Evolutionary conservation across 2,888 invertebrate genomes (phyloP).

Genomic region (Noctua janthe): DNA sequence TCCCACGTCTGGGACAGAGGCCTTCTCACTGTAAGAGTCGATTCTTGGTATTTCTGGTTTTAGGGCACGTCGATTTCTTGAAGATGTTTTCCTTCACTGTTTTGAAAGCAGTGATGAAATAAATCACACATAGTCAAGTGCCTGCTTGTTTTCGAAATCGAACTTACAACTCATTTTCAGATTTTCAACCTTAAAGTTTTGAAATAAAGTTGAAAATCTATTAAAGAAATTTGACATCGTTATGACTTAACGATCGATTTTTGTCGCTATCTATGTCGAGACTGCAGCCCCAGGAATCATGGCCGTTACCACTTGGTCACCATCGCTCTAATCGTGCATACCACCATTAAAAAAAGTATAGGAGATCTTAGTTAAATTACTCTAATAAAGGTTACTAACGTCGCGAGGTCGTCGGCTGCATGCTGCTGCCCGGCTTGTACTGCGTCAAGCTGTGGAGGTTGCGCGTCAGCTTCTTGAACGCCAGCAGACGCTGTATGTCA

Average conservation of each 20-base stretch:
- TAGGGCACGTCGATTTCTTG: not conserved
- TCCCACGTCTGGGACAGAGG: not conserved
- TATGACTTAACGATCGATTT: too few relatives aligned
- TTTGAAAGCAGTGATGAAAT: not conserved
- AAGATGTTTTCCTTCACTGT: not conserved
- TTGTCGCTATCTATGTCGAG: too few relatives aligned
- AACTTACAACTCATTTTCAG: not conserved
- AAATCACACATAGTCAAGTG: not conserved
- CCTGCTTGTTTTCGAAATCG: not conserved
- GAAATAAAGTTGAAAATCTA: too few relatives aligned
- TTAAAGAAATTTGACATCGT: too few relatives aligned
- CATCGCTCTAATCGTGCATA: not conserved
- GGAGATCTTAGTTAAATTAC: not conserved
- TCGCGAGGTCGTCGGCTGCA: constrained; percentile 47
- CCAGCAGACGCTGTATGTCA: constrained; percentile 73
- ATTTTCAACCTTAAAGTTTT: too few relatives aligned
- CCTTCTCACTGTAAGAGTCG: not conserved
- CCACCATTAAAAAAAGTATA: not conserved
- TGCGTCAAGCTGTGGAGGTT: constrained; percentile 58
- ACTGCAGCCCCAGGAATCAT: too few relatives aligned
- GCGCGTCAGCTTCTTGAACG: constrained; percentile 72
- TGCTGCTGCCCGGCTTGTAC: constrained; percentile 33
- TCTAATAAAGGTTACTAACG: constrained; percentile 51
- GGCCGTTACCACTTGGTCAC: not conserved
- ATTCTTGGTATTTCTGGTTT: not conserved